Percentiles rank a stretch among this genome's conserved stretches.
Conservation (phyloP, 2,113 vertebrate species). For the Lophotis ruficrista region DNA sequence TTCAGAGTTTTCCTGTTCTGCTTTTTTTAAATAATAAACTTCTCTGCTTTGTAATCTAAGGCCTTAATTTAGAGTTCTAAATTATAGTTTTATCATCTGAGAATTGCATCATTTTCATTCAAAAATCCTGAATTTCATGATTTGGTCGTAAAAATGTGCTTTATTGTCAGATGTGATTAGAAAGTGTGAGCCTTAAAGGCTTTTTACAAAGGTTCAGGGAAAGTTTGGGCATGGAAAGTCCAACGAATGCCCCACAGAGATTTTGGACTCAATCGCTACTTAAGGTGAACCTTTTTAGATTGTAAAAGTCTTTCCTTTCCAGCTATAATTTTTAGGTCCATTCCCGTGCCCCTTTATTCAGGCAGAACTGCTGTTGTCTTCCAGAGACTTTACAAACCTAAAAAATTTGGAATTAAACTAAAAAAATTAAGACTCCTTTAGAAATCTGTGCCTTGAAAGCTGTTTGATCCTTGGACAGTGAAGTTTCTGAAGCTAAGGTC, state of each 20-base stretch:
- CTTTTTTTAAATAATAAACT: background rate
- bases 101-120: constrained; percentile 29
- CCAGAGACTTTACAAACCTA: background rate
- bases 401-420: background rate
- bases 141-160: constrained; percentile 16
- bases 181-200: background rate
- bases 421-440: background rate
- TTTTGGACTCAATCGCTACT: background rate
- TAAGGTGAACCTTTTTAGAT: background rate
- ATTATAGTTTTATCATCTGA: background rate
- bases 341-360: background rate
- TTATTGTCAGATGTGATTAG: background rate
- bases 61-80: constrained; percentile 48
- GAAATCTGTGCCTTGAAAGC: background rate
- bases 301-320: background rate
- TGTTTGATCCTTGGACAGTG: background rate
- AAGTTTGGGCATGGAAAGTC: background rate
- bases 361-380: background rate
- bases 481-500: background rate
- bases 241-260: background rate
- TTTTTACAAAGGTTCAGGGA: background rate
- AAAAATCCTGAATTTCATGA: background rate
- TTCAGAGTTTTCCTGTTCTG: constrained; percentile 1
- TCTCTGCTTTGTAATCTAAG: constrained; percentile 5
- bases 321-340: background rate